Base-by-base conservation (phyloP, 1,140 invertebrate genomes). In the Lasioglossum baleicum region DNA sequence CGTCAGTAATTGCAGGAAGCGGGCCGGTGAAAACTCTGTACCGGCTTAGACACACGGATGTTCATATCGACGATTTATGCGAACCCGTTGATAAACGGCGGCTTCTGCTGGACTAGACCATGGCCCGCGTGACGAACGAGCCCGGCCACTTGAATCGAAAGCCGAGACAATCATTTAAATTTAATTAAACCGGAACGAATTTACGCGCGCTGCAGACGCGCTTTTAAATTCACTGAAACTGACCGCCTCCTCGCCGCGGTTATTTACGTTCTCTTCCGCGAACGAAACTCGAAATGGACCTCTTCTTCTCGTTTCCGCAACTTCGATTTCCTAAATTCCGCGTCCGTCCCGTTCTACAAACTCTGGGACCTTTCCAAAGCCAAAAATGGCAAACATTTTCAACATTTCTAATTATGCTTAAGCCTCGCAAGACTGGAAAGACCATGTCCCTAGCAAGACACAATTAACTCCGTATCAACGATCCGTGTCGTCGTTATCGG, bases 41-140 rank as follows among this genome's bases (percentile, higher is more conserved):
- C 63, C 7, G 35, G 10, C 35, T 83, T 71, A 61, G 76, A 64
- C 26, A 1, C 56, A 22, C 17, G 48, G 77, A 74, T 53, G 69
- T 77, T 85, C 73, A 81, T 81, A 76, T 81, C 70, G 65, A 35
- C 73, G 74, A 67, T 84, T 84, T 84, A 84, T 81, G 73, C 64
- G 58, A 69, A 74, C 31, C 22, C 48, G 67, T 73, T 84, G 83
- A 84, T 84, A 68, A 81, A 84, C 63, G 82, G 42, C 48, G 40
- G 35, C 48, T 64, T 63, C 78, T 80, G 35, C 42, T 5, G 64
- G 78, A 68, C 72, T 67, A 53, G 31, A 61, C 53, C 77, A 63
- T 42, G 65, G 35, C 26, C 65, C 72, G 64, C 15, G 78, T 80
- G 78, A 80, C 78, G 78, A 75, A 80, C 78, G 78, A 67, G 42